Base-by-base conservation (phyloP, 2,113 vertebrate species). In the Meleagris gallopavo region DNA sequence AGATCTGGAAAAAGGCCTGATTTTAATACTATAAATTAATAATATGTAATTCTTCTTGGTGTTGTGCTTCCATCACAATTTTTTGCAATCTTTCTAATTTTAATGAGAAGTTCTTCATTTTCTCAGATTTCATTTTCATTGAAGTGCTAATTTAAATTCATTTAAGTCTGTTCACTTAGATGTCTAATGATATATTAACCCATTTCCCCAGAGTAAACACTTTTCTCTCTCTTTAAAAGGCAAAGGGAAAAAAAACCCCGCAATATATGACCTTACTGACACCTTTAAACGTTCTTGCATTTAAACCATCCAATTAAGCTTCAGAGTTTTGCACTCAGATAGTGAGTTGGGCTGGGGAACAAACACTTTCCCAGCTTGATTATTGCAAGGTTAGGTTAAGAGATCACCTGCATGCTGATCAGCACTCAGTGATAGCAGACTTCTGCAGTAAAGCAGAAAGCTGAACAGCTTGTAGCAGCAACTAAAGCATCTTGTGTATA, bases 241-340 rank as follows among this genome's bases (percentile, higher is more conserved):
- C 27, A 10, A 3, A 17, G 9, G 2, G 7, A 4, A 22, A 14
- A 54, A 20, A 30, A 11, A 27, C 3, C 11, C 9, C 25, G 30
- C 52, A 45, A 81, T 25, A 3, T 13, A 19, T 62, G 30, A 57
- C 25, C 5, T 22, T 64, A 89, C 90, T 24, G 21, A 40, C 30
- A 89, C 11, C 4, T 79, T 77, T 89, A 87, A 83, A 74, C 34
- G 11, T 19, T 52, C 32, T 77, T 80, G 32, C 8, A 88, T 81
- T 86, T 79, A 84, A 90, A 76, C 14, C 25, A 25, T 21, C 30
- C 45, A 82, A 73, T 90, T 89, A 87, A 71, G 40, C 54, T 65
- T 75, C 50, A 43, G 86, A 89, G 38, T 69, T 88, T 88, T 75
- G 34, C 11, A 72, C 32, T 36, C 45, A 34, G 45, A 90, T 62